Evolutionary conservation across 2,888 invertebrate species (phyloP), one percentile per base, ranked within the genome.

Genomic region (Heteromyza rotundicornis): DNA sequence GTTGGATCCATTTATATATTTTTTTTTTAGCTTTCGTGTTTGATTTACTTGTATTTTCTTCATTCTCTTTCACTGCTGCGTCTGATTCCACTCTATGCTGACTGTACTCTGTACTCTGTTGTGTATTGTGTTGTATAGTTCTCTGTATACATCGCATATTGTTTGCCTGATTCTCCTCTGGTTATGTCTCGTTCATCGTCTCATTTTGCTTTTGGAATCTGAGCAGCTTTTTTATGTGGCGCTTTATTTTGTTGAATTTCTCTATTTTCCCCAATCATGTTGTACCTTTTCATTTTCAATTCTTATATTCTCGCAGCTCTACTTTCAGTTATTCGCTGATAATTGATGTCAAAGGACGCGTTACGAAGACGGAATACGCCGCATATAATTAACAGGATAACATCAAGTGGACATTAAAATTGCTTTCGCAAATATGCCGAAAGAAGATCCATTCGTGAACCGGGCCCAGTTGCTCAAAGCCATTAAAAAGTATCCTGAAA

Each of bases 271-370:
- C 75, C 79, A 80, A 79, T 79, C 80, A 74, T 75, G 71, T 68
- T 71, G 66, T 73, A 78, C 79, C 80, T 79, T 79, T 79, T 80
- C 80, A 75, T 76, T 79, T 79, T 77, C 76, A 76, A 76, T 79
- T 80, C 79, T 76, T 75, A 80, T 79, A 79, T 79, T 79, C 75
- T 79, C 79, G 78, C 80, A 77, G 77, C 76, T 79, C 78, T 79
- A 78, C 79, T 78, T 79, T 79, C 76, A 79, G 79, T 79, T 79
- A 80, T 79, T 79, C 80, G 79, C 79, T 80, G 80, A 79, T 79
- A 79, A 79, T 79, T 79, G 79, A 79, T 79, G 79, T 79, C 79
- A 79, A 79, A 79, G 79, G 79, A 79, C 79, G 79, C 80, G 76
- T 58, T 40, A 17, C 56, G 40, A 19, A n/a, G 40, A 23, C 44